Evolutionary conservation across 2,888 invertebrate species (phyloP).

Genomic region (Leucophenga montana): DNA sequence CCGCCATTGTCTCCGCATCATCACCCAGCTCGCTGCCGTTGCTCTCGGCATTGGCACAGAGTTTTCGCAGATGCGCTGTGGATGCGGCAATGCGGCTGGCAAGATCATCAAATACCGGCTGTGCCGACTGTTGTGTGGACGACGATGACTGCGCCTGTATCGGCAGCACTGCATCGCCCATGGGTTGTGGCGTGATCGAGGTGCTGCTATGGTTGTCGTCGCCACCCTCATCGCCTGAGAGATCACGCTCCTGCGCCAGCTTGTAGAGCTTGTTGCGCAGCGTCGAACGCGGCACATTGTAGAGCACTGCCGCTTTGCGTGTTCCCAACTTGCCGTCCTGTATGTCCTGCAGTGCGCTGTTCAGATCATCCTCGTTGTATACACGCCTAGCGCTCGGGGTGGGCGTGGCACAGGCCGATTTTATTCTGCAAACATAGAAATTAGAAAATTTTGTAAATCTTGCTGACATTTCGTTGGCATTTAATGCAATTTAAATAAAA

Average conservation of each 20-base stretch:
- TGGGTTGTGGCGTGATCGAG: constrained; percentile 68
- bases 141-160: not conserved
- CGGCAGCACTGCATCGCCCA: not conserved
- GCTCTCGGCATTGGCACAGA: constrained; percentile 56
- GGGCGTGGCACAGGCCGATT: constrained; percentile 77
- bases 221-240: constrained; percentile 75
- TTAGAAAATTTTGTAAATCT: not conserved
- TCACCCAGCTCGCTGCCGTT: constrained; percentile 59
- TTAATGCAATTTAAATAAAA: not conserved
- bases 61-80: constrained; percentile 56
- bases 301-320: constrained; percentile 92
- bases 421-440: constrained; percentile 76
- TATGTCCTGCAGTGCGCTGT: constrained; percentile 94
- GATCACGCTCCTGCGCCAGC: constrained; percentile 73
- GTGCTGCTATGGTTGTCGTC: constrained; percentile 75
- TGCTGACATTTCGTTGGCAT: too few relatives aligned
- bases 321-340: constrained; percentile 94
- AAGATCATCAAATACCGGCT: constrained; percentile 45
- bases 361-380: constrained; percentile 96
- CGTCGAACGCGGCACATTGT: constrained; percentile 97
- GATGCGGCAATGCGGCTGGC: constrained; percentile 57
- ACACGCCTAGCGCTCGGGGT: constrained; percentile 76
- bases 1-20: constrained; percentile 40
- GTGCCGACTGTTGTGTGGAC: constrained; percentile 37
- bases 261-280: constrained; percentile 96